Conservation (phyloP, 2,797 vertebrate genomes). For the Brotula barbata region DNA sequence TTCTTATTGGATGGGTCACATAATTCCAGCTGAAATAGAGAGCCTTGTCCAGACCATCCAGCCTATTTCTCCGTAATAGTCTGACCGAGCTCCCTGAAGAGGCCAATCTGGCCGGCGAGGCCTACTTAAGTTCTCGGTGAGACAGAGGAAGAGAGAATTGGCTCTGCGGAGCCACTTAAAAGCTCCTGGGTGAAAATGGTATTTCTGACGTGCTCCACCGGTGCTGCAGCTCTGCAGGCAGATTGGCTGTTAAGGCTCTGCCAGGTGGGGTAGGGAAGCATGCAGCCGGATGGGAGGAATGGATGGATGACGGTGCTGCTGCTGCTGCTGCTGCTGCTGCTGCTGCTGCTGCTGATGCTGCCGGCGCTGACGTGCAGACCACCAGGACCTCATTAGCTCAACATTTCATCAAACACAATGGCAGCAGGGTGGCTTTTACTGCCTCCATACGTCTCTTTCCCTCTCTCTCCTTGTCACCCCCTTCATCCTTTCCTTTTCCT, state of each 20-base stretch:
- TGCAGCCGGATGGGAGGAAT: constrained; percentile 17
- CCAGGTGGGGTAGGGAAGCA: constrained; percentile 48
- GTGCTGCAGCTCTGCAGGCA: constrained; percentile 46
- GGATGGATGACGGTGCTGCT: too few species aligned
- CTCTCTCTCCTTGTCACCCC: constrained; percentile 13
- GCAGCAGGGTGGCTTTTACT: constrained; percentile 50
- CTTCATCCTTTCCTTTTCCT: background rate
- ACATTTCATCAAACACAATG: constrained; percentile 71
- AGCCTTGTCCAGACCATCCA: constrained; percentile 43
- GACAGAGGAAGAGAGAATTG: constrained; percentile 57
- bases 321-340: constrained; percentile 33
- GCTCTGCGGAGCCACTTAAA: constrained; percentile 62
- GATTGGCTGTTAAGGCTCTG: constrained; percentile 67
- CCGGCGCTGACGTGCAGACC: constrained; percentile 55
- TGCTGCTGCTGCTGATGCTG: constrained; percentile 14
- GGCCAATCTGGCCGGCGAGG: constrained; percentile 50
- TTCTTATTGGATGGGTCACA: constrained; percentile 35
- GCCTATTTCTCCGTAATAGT: constrained; percentile 61
- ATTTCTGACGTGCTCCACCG: constrained; percentile 70
- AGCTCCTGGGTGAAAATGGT: constrained; percentile 70
- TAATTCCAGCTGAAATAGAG: constrained; percentile 52
- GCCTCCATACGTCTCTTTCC: constrained; percentile 30
- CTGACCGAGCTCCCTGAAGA: constrained; percentile 56
- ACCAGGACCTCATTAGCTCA: constrained; percentile 67
- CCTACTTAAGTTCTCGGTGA: constrained; percentile 62